Evolutionary conservation across 2,797 vertebrate species (phyloP).

Genomic region (Naso thynnoides): DNA sequence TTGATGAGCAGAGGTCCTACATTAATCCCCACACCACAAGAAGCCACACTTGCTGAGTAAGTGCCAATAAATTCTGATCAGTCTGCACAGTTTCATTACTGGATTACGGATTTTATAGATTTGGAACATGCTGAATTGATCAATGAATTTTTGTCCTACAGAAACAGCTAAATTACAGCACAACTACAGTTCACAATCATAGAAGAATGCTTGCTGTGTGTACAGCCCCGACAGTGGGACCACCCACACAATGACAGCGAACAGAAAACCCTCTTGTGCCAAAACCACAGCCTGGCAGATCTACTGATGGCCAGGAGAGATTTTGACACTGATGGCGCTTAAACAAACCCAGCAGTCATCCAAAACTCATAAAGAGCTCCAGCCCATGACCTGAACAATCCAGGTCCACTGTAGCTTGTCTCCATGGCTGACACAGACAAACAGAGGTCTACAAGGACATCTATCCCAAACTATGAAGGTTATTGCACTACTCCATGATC

Average conservation of each 20-base stretch:
- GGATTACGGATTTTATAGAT: no score
- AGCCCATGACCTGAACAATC: background rate
- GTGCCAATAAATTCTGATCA: no score
- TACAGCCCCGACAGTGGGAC: background rate
- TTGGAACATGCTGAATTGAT: no score
- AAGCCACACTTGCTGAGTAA: no score
- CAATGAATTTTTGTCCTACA: no score
- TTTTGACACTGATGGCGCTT: background rate
- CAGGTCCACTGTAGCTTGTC: background rate
- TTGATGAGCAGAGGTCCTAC: no score
- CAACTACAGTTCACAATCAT: background rate
- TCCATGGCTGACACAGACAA: background rate
- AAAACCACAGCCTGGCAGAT: background rate
- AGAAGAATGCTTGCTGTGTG: constrained; percentile 1
- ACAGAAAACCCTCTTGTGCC: constrained; percentile 1
- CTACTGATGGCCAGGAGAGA: background rate
- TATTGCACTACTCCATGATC: constrained; percentile 29
- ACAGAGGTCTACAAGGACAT: constrained; percentile 7
- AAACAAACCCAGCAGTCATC: background rate
- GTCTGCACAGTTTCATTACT: no score
- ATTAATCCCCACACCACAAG: no score
- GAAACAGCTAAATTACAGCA: constrained; percentile 11
- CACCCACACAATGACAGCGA: background rate
- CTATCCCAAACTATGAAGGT: constrained; percentile 14
- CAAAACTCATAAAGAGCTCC: background rate